A percentile compares a stretch with the other conserved stretches of the same genome.
These are phyloP conservation scores for Embiotoca jacksoni DNA, from an alignment of 2,113 vertebrate species.

Conservation along the genomic window DNA sequence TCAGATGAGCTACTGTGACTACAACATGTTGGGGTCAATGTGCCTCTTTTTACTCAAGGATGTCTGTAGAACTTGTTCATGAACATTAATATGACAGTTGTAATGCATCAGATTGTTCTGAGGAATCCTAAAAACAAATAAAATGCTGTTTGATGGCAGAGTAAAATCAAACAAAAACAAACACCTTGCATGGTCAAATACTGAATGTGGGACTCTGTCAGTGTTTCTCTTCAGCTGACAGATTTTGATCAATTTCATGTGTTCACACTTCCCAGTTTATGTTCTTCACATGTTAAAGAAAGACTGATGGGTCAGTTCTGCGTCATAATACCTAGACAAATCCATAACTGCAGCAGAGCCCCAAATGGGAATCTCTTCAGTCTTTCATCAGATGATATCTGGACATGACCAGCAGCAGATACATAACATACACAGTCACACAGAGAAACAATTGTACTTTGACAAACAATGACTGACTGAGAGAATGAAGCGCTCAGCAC, in stretches of 20 bases:
- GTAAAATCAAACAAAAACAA: neutral
- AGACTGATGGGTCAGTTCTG: neutral
- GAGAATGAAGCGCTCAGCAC: constrained; percentile 14
- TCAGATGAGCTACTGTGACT: constrained; percentile 27
- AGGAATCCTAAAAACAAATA: neutral
- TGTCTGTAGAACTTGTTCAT: neutral
- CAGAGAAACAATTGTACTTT: constrained; percentile 44
- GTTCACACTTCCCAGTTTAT: neutral
- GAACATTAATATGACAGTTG: neutral
- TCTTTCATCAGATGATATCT: constrained; percentile 31
- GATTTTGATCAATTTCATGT: neutral
- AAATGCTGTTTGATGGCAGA: neutral
- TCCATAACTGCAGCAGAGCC: neutral
- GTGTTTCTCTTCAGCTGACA: neutral
- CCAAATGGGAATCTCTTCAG: constrained; percentile 15
- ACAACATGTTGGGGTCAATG: constrained; percentile 1
- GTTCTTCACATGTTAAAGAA: constrained; percentile 6
- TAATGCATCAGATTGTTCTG: neutral
- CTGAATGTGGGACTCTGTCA: neutral
- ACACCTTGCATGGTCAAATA: neutral
- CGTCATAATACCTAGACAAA: neutral
- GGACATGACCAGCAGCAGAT: constrained; percentile 28
- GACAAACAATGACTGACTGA: constrained; percentile 42
- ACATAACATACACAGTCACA: constrained; percentile 19
- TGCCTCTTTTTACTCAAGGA: neutral